Percentiles rank a stretch among this genome's conserved stretches.
Conservation (phyloP, 2,888 invertebrate species). For the Drosophila vallismaia region DNA sequence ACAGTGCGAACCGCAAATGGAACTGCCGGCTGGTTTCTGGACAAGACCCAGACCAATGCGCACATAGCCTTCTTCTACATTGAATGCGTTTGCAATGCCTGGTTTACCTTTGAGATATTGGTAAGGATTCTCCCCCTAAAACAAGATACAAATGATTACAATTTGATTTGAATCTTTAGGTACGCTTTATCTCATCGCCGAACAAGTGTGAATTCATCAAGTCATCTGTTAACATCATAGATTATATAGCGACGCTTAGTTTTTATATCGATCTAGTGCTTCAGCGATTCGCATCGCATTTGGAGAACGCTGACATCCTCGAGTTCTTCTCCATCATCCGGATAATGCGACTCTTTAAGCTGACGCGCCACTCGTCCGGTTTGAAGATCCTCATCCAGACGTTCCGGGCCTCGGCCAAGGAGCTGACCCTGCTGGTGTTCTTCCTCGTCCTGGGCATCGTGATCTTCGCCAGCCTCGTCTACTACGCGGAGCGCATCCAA, state of each 20-base stretch:
- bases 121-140: slow-evolving; percentile 63
- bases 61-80: slow-evolving; percentile 99
- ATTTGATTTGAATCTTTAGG: slow-evolving; percentile 52
- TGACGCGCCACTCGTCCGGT: slow-evolving; percentile 98
- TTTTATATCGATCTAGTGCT: slow-evolving; percentile 98
- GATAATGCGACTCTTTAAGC: slow-evolving; percentile 98
- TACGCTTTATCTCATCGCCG: slow-evolving; percentile 96
- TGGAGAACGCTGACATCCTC: slow-evolving; percentile 97
- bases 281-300: slow-evolving; percentile 94
- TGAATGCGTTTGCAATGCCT: slow-evolving; percentile 99
- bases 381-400: slow-evolving; percentile 99
- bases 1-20: slow-evolving; percentile 91
- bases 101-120: slow-evolving; percentile 99
- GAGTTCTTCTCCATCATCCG: slow-evolving; percentile 99
- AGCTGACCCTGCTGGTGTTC: slow-evolving; percentile 97
- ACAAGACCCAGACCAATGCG: slow-evolving; percentile 96
- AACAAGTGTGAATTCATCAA: slow-evolving; percentile 97
- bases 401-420: slow-evolving; percentile 98
- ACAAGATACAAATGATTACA: too few species aligned
- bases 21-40: slow-evolving; percentile 92
- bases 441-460: slow-evolving; percentile 99
- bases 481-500: slow-evolving; percentile 98
- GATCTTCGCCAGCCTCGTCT: slow-evolving; percentile 98
- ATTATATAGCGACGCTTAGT: slow-evolving; percentile 98
- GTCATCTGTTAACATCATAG: slow-evolving; percentile 99